These are phyloP conservation scores for Hystrix brachyura DNA, from an alignment of 2,113 vertebrate genomes.

Conservation along the genomic window DNA sequence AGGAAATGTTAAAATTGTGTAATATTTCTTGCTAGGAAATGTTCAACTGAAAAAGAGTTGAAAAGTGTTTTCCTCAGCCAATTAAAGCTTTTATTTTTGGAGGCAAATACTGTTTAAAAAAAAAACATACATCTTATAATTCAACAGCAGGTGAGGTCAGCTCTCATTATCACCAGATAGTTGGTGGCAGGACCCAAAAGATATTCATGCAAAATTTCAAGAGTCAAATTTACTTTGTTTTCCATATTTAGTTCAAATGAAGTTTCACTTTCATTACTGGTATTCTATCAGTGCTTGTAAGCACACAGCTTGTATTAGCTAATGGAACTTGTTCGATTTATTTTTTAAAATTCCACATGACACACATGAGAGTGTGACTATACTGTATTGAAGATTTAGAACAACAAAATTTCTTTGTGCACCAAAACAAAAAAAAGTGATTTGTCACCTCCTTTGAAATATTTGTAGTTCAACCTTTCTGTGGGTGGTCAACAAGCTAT, in stretches of 20 bases:
- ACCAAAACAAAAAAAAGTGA: not conserved
- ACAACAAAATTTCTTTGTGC: not conserved
- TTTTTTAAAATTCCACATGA: slow-evolving; percentile 62
- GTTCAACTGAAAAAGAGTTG: not conserved
- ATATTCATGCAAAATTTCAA: slow-evolving; percentile 59
- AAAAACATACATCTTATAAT: slow-evolving; percentile 46
- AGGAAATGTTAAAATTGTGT: slow-evolving; percentile 7
- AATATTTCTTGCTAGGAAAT: slow-evolving; percentile 57
- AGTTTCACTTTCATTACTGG: slow-evolving; percentile 68
- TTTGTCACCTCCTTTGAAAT: slow-evolving; percentile 53
- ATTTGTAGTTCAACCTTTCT: slow-evolving; percentile 17
- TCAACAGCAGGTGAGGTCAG: slow-evolving; percentile 41
- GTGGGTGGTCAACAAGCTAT: not conserved
- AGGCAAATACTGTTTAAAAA: slow-evolving; percentile 41
- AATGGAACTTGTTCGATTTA: slow-evolving; percentile 19
- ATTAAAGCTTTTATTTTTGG: slow-evolving; percentile 45
- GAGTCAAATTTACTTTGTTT: slow-evolving; percentile 66
- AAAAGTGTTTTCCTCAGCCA: slow-evolving; percentile 19
- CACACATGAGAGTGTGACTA: not conserved
- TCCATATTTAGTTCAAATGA: slow-evolving; percentile 25
- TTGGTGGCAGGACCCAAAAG: slow-evolving; percentile 37
- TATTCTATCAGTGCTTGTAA: slow-evolving; percentile 4
- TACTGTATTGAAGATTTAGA: not conserved
- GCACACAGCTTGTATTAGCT: not conserved
- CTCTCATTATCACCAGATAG: slow-evolving; percentile 34